These are phyloP conservation scores for Drosophila pseudotalamancana DNA, from an alignment of 2,888 invertebrate species.

Conservation along the genomic window DNA sequence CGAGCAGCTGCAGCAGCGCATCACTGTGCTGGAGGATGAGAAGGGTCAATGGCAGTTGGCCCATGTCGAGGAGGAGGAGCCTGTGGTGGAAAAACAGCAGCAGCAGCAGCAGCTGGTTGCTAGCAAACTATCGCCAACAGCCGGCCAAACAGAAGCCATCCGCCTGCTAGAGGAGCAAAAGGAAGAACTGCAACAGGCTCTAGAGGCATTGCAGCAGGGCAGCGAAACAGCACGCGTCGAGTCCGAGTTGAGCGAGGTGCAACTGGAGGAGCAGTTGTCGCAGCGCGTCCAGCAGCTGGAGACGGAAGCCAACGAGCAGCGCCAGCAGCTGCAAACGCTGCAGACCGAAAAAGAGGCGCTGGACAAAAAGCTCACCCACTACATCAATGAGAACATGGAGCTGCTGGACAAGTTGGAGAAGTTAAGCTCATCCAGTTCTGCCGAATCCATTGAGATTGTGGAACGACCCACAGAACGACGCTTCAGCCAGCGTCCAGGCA, in stretches of 20 bases:
- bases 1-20: slow-evolving; percentile 88
- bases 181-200: slow-evolving; percentile 86
- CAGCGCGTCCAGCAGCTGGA: slow-evolving; percentile 80
- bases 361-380: slow-evolving; percentile 87
- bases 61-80: slow-evolving; percentile 63
- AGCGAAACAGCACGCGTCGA: slow-evolving; percentile 89
- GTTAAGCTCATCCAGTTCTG: slow-evolving; percentile 90
- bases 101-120: slow-evolving; percentile 1
- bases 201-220: slow-evolving; percentile 84
- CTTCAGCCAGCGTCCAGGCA: slow-evolving; percentile 65
- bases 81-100: neutral
- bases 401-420: slow-evolving; percentile 90
- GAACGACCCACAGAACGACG: slow-evolving; percentile 85
- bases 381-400: slow-evolving; percentile 90
- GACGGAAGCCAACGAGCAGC: slow-evolving; percentile 85
- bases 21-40: slow-evolving; percentile 94
- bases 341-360: slow-evolving; percentile 87
- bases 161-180: slow-evolving; percentile 86
- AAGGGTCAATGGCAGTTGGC: slow-evolving; percentile 94
- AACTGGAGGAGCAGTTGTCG: slow-evolving; percentile 91
- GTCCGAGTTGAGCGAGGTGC: slow-evolving; percentile 91
- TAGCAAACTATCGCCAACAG: neutral
- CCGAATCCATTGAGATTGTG: slow-evolving; percentile 91
- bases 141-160: slow-evolving; percentile 70
- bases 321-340: slow-evolving; percentile 81